These are phyloP conservation scores for Pseudopodoces humilis DNA, from an alignment of 2,113 vertebrate genomes.

Conservation along the genomic window DNA sequence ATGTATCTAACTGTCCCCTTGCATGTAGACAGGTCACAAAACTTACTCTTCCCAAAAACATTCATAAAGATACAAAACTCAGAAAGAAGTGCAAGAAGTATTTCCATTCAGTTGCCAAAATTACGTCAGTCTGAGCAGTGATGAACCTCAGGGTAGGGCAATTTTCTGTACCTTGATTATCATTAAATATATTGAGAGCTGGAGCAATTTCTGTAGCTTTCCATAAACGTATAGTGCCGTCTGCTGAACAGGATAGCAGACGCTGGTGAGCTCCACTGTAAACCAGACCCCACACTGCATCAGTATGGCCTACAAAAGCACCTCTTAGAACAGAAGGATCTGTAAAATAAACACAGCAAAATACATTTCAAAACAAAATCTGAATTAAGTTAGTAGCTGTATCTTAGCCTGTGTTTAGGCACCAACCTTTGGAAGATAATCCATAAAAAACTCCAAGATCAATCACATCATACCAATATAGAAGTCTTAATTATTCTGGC, in stretches of 20 bases:
- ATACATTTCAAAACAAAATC: neutral
- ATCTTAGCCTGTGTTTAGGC: neutral
- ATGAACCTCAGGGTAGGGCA: neutral
- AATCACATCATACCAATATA: neutral
- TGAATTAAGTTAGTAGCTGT: neutral
- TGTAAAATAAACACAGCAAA: conserved; percentile 54
- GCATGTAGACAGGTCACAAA: accelerated
- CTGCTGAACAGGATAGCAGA: conserved; percentile 94
- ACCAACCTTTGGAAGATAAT: neutral
- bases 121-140: neutral
- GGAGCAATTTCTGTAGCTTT: conserved; percentile 85
- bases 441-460: neutral
- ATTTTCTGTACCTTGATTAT: conserved; percentile 85
- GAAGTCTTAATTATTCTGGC: neutral
- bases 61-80: neutral
- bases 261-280: conserved; percentile 91
- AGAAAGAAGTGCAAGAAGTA: neutral
- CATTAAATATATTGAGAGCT: conserved; percentile 88
- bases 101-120: neutral
- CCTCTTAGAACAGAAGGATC: conserved; percentile 91
- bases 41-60: neutral
- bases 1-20: neutral
- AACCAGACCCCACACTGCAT: conserved; percentile 93
- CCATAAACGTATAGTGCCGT: conserved; percentile 94
- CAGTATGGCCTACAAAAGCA: conserved; percentile 87